Base-by-base conservation (phyloP, 2,888 invertebrate species). In the Habroteleia sp. region DNA sequence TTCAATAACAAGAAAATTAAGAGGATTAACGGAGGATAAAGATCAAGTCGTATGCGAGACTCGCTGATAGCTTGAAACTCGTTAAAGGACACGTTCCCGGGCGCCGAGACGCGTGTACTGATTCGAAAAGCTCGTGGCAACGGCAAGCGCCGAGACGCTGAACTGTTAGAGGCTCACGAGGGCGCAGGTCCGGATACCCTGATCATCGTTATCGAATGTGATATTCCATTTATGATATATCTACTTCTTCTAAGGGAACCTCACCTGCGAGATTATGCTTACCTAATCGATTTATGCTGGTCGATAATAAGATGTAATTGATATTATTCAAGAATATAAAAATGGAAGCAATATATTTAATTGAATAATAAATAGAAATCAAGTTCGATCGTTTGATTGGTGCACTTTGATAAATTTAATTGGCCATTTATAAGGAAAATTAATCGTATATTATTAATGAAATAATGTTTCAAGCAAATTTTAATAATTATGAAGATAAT, bases 41-140 rank as follows among this genome's bases (percentile, higher is more conserved):
- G 10, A 20, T 5, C 11, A 7, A 31, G 14, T 13, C 44, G 60
- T 16, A 8, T 7, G 35, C 35, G 33, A 33, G 46, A 29, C 11
- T 13, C 4, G 7, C 46, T 13, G 13, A 39, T 23, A 3, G 41
- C 10, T 52, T 8, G 23, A 14, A 29, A 58, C 41, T 48, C 17
- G 58, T 29, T 8, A 13, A 56, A 58, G 65, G 84, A 84, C 84
- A 84, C 85, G 84, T 85, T 82, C 86, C 86, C 85, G 86, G 85
- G 83, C 86, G 85, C 82, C 82, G 84, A 82, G 82, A 81, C 86
- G 86, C 86, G 86, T 83, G 85, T 73, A 68, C 76, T 68, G 72
- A 73, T 52, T 66, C 50, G 48, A 66, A 54, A 60, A 68, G 76
- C 68, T 62, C 72, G 71, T 76, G 66, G 72, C 39, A 63, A 63